A percentile compares a stretch with the other conserved stretches of the same genome.
Evolutionary conservation across 2,113 vertebrate species (phyloP).

Genomic region (Grammomys dolichurus): DNA sequence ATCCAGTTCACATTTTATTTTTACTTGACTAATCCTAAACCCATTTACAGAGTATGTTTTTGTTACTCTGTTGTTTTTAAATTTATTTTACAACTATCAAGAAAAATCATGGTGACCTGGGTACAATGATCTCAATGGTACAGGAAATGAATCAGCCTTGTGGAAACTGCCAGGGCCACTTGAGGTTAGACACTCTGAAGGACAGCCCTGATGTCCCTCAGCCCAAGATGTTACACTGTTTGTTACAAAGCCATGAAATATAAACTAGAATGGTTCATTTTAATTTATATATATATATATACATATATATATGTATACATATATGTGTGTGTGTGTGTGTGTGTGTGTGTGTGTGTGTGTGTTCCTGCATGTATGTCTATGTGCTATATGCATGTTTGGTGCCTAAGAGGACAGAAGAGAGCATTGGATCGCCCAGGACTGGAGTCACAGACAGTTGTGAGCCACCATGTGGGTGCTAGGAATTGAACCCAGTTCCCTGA

Average conservation of each 20-base stretch:
- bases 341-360: too few species aligned
- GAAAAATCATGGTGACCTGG: not conserved
- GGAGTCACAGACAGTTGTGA: not conserved
- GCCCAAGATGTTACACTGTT: slow-evolving; percentile 22
- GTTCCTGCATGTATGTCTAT: not conserved
- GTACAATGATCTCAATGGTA: slow-evolving; percentile 38
- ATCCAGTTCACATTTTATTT: not conserved
- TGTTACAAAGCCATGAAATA: slow-evolving; percentile 52
- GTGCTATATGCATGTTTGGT: too few species aligned
- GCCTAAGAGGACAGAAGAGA: not conserved
- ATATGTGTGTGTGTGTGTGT: too few species aligned
- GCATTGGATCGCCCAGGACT: not conserved
- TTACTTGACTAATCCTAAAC: not conserved
- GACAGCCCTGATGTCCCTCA: slow-evolving; percentile 5
- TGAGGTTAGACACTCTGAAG: slow-evolving; percentile 40
- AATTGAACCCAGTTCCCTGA: not conserved
- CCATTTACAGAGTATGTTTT: slow-evolving; percentile 40
- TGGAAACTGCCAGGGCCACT: slow-evolving; percentile 17
- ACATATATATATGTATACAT: too few species aligned
- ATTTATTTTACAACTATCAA: slow-evolving; percentile 1
- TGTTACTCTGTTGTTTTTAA: slow-evolving; percentile 10
- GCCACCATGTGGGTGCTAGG: not conserved
- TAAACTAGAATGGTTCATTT: not conserved
- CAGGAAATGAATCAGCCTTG: slow-evolving; percentile 60
- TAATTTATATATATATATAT: not conserved